Evolutionary conservation across 2,797 vertebrate species (phyloP).

Genomic region (Molossus alvarezi): DNA sequence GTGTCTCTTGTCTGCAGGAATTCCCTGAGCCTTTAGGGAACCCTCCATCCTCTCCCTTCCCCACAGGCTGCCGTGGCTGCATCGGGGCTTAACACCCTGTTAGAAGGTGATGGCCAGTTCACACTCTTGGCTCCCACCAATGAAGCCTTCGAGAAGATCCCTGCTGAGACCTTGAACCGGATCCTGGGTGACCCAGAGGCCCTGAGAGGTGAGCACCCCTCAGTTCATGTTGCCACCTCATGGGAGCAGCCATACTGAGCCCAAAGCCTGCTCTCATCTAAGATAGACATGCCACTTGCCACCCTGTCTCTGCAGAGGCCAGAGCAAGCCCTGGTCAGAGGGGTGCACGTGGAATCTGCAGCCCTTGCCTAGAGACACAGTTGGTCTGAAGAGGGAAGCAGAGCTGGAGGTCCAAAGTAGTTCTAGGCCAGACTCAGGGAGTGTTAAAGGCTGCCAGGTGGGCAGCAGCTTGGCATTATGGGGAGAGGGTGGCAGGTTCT

Average conservation of each 20-base stretch:
- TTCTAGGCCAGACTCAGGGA: neutral
- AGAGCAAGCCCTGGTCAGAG: neutral
- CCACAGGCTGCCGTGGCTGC: conserved; percentile 95
- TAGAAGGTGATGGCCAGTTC: conserved; percentile 95
- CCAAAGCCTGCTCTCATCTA: neutral
- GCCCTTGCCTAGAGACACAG: neutral
- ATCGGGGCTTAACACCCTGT: conserved; percentile 93
- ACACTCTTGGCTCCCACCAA: conserved; percentile 97
- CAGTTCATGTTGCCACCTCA: neutral
- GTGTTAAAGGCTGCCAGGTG: neutral
- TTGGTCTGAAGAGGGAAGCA: neutral
- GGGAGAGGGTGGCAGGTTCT: neutral
- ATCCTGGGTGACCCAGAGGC: conserved; percentile 97
- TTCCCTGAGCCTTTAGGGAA: neutral
- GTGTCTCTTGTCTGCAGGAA: neutral
- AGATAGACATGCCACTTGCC: rapidly evolving
- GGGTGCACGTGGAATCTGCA: too few species aligned
- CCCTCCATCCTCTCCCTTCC: neutral
- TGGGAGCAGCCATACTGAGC: neutral
- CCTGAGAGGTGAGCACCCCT: conserved; percentile 92
- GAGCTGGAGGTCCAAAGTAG: neutral
- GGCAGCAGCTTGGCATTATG: neutral
- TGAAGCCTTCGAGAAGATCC: conserved; percentile 97
- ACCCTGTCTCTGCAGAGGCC: neutral
- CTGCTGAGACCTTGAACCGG: conserved; percentile 94